Evolutionary conservation across 1,140 invertebrate species (phyloP), one percentile per base, ranked within the genome.

Genomic region (Drosophila lacertosa): DNA sequence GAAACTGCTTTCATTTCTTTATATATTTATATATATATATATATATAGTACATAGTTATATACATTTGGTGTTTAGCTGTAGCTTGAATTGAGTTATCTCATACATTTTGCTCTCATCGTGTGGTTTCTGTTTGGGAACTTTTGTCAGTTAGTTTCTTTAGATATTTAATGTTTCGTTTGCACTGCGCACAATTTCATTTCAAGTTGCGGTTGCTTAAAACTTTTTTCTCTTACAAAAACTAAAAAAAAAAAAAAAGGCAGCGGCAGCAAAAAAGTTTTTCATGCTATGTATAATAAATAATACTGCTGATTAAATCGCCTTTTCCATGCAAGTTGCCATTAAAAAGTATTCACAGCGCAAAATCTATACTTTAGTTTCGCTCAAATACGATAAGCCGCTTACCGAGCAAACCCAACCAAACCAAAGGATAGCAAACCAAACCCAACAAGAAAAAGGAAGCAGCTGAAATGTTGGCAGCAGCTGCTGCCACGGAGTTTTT

Each of bases 241-340:
- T 15, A 20, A 69, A 40, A 32, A 44, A 33, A 6, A 20, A 24
- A 44, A 40, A 50, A 13, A 44, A n/a, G 53, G 9, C 48, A 47
- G 73, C 48, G 39, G 73, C 64, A 86, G 64, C 73, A 33, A 53
- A 48, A 74, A 84, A 86, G 66, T 72, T 79, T 65, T 54, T 45
- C 80, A 47, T 63, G 81, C 76, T 50, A 84, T 84, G 69, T 86
- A 88, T 71, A 86, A 86, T 86, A 86, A 86, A 86, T 86, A 88
- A 86, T 88, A 74, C 81, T 74, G 63, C 82, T 86, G 81, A 86
- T 88, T 86, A 86, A 88, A 88, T 88, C 81, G 82, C 66, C 77
- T 80, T 80, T 75, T 59, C 48, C 84, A 65, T 77, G 79, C 74
- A 86, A 86, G 59, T 47, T 72, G 81, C 82, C 81, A 86, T 86